Evolutionary conservation across 2,888 invertebrate genomes (phyloP).

Genomic region (Myathropa florea): DNA sequence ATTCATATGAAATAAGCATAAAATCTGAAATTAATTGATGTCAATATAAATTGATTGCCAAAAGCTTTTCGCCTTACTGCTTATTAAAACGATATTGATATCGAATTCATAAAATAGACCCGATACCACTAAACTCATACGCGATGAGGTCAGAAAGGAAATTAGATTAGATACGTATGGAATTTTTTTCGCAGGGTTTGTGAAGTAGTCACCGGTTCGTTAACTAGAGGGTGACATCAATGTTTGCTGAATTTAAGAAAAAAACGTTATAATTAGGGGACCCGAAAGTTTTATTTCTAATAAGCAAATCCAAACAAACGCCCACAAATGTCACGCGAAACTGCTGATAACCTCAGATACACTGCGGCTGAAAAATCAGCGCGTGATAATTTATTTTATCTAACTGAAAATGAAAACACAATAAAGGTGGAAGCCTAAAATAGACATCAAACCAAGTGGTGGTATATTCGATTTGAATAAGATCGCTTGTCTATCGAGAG

Average conservation of each 20-base stretch:
- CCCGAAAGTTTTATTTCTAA: not conserved
- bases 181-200: not conserved
- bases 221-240: conserved; percentile 24
- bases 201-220: not conserved
- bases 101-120: not conserved
- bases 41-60: not conserved
- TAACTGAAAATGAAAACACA: not conserved
- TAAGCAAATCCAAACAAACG: not conserved
- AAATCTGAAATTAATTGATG: not conserved
- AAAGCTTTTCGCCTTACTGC: not conserved
- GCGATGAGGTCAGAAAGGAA: conserved; percentile 3
- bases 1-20: not conserved
- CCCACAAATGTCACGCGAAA: not conserved
- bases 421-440: not conserved
- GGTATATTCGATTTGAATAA: not conserved
- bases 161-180: conserved; percentile 11
- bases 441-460: not conserved
- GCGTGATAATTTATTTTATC: not conserved
- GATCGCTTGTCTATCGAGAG: not conserved
- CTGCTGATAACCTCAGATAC: not conserved
- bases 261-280: not conserved
- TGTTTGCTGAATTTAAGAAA: conserved; percentile 18
- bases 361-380: conserved; percentile 7
- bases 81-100: conserved; percentile 20
- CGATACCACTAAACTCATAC: not conserved